These are phyloP conservation scores for Eupithecia vulgata DNA, from an alignment of 2,888 invertebrate genomes.

Conservation along the genomic window DNA sequence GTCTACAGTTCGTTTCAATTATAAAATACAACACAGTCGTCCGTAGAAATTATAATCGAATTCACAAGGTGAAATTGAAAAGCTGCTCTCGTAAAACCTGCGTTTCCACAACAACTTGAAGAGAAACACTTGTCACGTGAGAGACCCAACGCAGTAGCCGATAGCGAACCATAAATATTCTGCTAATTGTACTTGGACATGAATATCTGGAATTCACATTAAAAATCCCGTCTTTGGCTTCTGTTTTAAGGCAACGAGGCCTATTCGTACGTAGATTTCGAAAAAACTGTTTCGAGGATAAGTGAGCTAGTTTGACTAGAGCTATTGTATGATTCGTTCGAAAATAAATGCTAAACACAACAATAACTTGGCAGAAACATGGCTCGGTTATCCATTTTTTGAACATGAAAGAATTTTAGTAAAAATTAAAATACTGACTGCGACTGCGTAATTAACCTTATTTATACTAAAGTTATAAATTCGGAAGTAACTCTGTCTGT, in stretches of 20 bases:
- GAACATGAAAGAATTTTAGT: background rate
- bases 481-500: no score
- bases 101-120: conserved; percentile 32
- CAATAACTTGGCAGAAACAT: background rate
- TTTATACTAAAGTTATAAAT: no score
- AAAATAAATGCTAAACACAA: background rate
- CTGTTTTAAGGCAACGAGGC: background rate
- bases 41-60: conserved; percentile 22
- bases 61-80: conserved; percentile 33
- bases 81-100: conserved; percentile 27
- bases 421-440: no score
- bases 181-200: conserved; percentile 31
- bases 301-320: background rate
- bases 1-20: no score
- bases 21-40: background rate
- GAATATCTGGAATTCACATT: background rate
- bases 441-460: background rate
- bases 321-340: background rate
- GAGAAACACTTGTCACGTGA: conserved; percentile 32
- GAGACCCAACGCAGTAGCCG: conserved; percentile 24
- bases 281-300: background rate
- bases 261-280: background rate
- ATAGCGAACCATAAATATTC: conserved; percentile 32
- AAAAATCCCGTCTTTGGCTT: background rate
- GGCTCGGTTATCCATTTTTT: background rate